phyloP scores from a whole-genome alignment of 1,140 invertebrate genomes.

The Sitobion miscanthi region DNA sequence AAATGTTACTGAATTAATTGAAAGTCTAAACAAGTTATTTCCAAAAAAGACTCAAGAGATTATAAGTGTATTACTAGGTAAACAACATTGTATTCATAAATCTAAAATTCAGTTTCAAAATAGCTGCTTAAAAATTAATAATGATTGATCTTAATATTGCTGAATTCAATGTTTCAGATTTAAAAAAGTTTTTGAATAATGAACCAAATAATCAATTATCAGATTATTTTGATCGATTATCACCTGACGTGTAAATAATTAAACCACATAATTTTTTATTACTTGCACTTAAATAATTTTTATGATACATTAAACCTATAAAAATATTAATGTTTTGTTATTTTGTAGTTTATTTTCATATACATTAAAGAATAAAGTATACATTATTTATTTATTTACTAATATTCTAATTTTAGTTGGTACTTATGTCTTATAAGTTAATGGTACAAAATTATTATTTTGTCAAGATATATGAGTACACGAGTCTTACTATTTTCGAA shows the following conservation, averaged over 20 bases:
- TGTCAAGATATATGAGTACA: too few relatives aligned
- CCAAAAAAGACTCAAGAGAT: conserved; percentile 21
- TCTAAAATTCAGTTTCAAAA: not conserved
- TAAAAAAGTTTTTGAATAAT: not conserved
- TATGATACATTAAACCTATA: not conserved
- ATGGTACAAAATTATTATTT: too few relatives aligned
- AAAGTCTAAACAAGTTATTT: conserved; percentile 36
- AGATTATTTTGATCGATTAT: conserved; percentile 6
- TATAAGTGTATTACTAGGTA: conserved; percentile 32
- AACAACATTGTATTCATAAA: not conserved
- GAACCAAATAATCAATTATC: not conserved
- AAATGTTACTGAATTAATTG: conserved; percentile 28
- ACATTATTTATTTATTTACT: not conserved
- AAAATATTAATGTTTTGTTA: not conserved
- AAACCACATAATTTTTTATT: not conserved
- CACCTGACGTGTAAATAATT: not conserved
- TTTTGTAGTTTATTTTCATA: not conserved
- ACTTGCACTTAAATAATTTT: not conserved
- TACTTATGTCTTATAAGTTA: too few relatives aligned
- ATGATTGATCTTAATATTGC: not conserved
- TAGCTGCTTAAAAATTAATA: not conserved
- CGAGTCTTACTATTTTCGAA: too few relatives aligned
- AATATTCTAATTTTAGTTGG: not conserved
- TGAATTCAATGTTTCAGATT: not conserved
- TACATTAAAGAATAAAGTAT: not conserved